These are phyloP conservation scores for Malthinus flaveolus DNA, from an alignment of 2,888 invertebrate genomes.

Conservation along the genomic window DNA sequence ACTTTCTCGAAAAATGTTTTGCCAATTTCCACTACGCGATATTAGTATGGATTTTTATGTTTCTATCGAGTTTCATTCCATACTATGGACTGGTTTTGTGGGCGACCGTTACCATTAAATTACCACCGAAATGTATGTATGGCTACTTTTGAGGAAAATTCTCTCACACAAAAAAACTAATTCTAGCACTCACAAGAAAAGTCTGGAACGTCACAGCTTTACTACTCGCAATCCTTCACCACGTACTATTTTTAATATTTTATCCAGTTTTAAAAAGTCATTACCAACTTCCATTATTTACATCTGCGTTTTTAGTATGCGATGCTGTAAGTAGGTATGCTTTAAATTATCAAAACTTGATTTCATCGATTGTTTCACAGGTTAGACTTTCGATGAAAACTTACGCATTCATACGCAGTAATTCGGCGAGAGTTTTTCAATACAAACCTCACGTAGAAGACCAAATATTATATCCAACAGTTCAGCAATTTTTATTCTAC, in stretches of 20 bases:
- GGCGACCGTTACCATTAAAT: neutral
- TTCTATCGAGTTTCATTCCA: slow-evolving; percentile 45
- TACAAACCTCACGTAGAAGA: slow-evolving; percentile 54
- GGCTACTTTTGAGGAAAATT: no score
- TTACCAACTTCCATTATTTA: neutral
- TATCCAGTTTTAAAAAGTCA: neutral
- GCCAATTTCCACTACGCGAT: slow-evolving; percentile 63
- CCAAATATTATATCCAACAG: slow-evolving; percentile 60
- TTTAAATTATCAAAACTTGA: neutral
- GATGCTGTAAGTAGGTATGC: slow-evolving; percentile 10
- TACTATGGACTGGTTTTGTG: slow-evolving; percentile 10
- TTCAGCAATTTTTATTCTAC: slow-evolving; percentile 80
- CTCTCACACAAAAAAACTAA: neutral
- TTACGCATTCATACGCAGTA: no score
- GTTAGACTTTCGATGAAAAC: neutral
- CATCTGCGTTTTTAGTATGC: neutral
- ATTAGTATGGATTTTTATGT: slow-evolving; percentile 60
- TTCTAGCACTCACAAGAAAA: neutral
- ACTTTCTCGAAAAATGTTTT: slow-evolving; percentile 63
- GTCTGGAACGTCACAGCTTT: neutral
- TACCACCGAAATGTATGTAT: slow-evolving; percentile 14
- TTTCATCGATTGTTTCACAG: no score
- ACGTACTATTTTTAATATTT: neutral
- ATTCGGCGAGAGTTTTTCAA: slow-evolving; percentile 38
- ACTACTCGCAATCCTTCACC: neutral